Percentiles rank a stretch among this genome's conserved stretches.
These are phyloP conservation scores for Petrocephalus microphthalmus DNA, from an alignment of 2,113 vertebrate genomes.

Conservation along the genomic window DNA sequence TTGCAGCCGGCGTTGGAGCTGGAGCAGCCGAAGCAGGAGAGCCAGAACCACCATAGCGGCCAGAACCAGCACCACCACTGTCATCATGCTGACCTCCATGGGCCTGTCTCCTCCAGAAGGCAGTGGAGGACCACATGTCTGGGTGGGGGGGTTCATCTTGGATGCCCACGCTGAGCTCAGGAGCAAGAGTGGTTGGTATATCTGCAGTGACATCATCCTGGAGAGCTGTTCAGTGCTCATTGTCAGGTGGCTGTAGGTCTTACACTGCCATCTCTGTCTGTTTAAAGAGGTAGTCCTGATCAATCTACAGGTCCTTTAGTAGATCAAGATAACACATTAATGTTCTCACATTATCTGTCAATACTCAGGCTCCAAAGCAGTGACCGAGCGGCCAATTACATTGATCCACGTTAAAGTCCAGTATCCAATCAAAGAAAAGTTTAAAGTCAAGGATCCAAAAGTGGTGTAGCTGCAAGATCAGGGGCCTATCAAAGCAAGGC, in stretches of 20 bases:
- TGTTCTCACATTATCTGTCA: background rate
- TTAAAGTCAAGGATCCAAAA: background rate
- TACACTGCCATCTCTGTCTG: background rate
- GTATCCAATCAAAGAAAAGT: background rate
- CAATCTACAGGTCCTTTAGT: background rate
- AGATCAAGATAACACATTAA: background rate
- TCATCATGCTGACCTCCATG: conserved; percentile 40
- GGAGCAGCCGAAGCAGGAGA: conserved; percentile 54
- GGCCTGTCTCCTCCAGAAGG: conserved; percentile 38
- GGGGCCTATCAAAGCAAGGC: background rate
- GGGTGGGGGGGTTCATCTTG: conserved; percentile 15
- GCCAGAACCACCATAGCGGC: conserved; percentile 53
- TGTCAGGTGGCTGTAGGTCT: background rate
- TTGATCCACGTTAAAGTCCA: background rate
- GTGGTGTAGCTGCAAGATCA: background rate
- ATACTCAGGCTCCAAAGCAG: background rate
- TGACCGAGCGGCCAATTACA: background rate
- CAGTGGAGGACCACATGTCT: conserved; percentile 36
- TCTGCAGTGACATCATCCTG: conserved; percentile 26
- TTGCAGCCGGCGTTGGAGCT: conserved; percentile 53
- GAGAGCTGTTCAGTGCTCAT: background rate
- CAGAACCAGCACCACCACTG: conserved; percentile 46
- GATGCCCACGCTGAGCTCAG: conserved; percentile 1
- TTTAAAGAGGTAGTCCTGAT: background rate
- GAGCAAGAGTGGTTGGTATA: conserved; percentile 19